phyloP scores from a whole-genome alignment of 2,113 vertebrate genomes.

The Pollimyrus isidori region DNA sequence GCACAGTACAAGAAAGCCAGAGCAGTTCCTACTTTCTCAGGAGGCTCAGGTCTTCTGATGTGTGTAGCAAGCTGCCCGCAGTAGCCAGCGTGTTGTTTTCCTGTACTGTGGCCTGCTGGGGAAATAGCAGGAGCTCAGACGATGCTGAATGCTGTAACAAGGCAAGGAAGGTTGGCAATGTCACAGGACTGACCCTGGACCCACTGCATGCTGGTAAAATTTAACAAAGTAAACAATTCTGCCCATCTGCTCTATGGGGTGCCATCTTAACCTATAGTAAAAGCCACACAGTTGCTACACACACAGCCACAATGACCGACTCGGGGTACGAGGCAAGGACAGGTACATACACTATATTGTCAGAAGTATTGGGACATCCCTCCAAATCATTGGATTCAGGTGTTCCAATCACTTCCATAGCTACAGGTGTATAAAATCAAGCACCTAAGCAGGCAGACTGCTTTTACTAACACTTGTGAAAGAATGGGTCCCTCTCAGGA shows the following conservation, averaged over 20 bases:
- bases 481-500: too few relatives aligned
- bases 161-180: background rate
- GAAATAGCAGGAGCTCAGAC: background rate
- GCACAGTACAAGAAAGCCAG: background rate
- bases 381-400: too few relatives aligned
- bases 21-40: background rate
- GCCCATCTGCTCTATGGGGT: background rate
- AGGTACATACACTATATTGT: background rate
- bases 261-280: background rate
- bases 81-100: background rate
- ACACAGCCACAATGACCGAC: background rate
- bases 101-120: background rate
- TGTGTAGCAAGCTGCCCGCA: background rate
- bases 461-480: too few relatives aligned
- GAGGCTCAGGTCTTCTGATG: background rate
- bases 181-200: background rate
- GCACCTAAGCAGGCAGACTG: too few relatives aligned
- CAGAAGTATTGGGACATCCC: too few relatives aligned
- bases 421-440: background rate
- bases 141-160: background rate
- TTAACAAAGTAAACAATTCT: background rate
- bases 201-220: background rate
- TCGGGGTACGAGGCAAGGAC: background rate
- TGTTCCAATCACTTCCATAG: too few relatives aligned
- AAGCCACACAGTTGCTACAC: background rate